A percentile compares a stretch with the other conserved stretches of the same genome.
phyloP scores from a whole-genome alignment of 2,797 vertebrate genomes.

The Chloroceryle inda region DNA sequence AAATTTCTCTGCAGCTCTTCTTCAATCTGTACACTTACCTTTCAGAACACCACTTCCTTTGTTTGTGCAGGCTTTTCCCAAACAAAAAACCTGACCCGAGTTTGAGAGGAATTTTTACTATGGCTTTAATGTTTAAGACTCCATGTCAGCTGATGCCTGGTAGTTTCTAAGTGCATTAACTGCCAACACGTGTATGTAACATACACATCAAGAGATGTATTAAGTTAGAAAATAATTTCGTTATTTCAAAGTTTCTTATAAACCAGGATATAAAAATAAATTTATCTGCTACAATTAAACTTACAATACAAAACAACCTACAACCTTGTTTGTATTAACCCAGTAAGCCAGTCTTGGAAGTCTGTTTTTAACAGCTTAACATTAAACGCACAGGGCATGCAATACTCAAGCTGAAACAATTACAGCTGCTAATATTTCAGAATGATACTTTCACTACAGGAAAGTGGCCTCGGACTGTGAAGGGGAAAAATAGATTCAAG shows the following conservation, averaged over 20 bases:
- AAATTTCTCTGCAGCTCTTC: neutral
- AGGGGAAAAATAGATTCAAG: neutral
- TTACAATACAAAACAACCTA: neutral
- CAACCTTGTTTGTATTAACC: neutral
- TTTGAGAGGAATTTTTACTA: neutral
- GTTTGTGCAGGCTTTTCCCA: neutral
- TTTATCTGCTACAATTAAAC: neutral
- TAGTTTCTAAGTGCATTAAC: neutral
- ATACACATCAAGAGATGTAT: neutral
- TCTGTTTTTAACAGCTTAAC: neutral
- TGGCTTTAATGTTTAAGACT: neutral
- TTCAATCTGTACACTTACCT: neutral
- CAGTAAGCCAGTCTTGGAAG: neutral
- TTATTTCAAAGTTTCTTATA: neutral
- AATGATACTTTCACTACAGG: neutral
- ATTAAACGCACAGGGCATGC: neutral
- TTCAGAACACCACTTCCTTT: neutral
- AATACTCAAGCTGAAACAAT: neutral
- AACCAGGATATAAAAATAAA: neutral
- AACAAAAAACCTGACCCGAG: neutral
- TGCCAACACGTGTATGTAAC: neutral
- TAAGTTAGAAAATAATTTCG: neutral
- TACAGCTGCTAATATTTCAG: neutral
- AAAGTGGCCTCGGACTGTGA: neutral
- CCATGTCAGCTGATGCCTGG: neutral